Percentiles rank a stretch among this genome's conserved stretches.
Evolutionary conservation across 2,797 vertebrate species (phyloP).

Genomic region (Takifugu rubripes): DNA sequence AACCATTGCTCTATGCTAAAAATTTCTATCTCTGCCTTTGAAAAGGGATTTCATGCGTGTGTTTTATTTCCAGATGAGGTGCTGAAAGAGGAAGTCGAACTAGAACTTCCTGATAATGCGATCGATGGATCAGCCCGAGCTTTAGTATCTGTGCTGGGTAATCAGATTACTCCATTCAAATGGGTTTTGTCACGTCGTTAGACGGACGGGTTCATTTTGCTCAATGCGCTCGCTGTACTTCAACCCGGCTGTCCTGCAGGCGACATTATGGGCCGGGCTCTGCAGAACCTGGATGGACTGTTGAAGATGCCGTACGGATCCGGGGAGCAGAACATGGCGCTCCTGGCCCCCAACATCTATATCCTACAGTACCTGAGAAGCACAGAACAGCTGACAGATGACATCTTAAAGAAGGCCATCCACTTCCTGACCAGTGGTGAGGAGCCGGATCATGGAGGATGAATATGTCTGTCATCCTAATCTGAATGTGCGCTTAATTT

Average conservation of each 20-base stretch:
- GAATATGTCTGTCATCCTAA: too few species aligned
- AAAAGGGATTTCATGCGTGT: neutral
- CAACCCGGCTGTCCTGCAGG: conserved; percentile 60
- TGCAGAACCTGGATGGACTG: conserved; percentile 77
- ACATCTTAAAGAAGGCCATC: too few species aligned
- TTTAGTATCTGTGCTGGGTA: conserved; percentile 76
- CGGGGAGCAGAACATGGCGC: conserved; percentile 83
- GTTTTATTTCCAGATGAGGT: conserved; percentile 35
- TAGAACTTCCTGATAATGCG: conserved; percentile 68
- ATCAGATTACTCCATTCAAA: conserved; percentile 14
- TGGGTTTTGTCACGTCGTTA: too few species aligned
- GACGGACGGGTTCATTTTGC: too few species aligned
- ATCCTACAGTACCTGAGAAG: conserved; percentile 76
- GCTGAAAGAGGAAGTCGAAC: conserved; percentile 42
- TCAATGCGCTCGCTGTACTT: too few species aligned
- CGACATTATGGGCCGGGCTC: conserved; percentile 77
- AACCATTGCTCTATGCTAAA: neutral
- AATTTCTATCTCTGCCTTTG: neutral
- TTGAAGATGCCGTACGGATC: conserved; percentile 79
- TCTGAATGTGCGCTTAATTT: too few species aligned
- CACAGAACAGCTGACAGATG: too few species aligned
- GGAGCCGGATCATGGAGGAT: too few species aligned
- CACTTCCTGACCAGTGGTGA: too few species aligned
- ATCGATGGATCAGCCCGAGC: conserved; percentile 71
- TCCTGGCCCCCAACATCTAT: conserved; percentile 79